These are phyloP conservation scores for Prinia subflava DNA, from an alignment of 2,113 vertebrate species.

Conservation along the genomic window DNA sequence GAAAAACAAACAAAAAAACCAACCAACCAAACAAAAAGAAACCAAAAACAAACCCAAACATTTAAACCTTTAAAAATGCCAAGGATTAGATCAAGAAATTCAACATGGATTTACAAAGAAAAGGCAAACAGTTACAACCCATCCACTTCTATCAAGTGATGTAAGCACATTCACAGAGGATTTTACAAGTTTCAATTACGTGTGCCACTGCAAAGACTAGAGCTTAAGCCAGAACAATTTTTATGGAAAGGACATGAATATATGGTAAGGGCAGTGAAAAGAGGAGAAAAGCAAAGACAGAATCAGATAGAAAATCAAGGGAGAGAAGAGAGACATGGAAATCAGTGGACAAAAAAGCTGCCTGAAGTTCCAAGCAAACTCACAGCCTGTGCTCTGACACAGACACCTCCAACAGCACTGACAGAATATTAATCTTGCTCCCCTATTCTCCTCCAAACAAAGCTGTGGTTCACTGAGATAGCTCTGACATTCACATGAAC, in stretches of 20 bases:
- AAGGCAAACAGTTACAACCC: not conserved
- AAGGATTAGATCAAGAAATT: not conserved
- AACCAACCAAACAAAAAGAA: too few species aligned
- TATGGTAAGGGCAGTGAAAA: not conserved
- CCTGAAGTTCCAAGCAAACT: not conserved
- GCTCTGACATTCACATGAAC: not conserved
- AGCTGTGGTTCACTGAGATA: slow-evolving; percentile 11
- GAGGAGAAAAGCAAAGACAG: not conserved
- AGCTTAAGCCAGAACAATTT: not conserved
- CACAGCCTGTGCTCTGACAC: not conserved
- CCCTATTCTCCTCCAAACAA: not conserved
- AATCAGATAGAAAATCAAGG: not conserved
- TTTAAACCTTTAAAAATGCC: slow-evolving; percentile 5
- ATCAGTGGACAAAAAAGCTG: not conserved
- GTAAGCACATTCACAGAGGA: not conserved
- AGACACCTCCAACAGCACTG: not conserved
- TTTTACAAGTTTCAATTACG: not conserved
- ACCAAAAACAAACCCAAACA: not conserved
- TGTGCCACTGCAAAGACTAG: not conserved
- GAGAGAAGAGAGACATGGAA: not conserved
- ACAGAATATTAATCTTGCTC: not conserved
- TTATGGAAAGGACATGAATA: not conserved
- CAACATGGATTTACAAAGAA: not conserved
- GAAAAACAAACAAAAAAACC: not conserved
- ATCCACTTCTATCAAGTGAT: not conserved